Evolutionary conservation across 2,797 vertebrate species (phyloP).

Genomic region (Orestias chungarensis): DNA sequence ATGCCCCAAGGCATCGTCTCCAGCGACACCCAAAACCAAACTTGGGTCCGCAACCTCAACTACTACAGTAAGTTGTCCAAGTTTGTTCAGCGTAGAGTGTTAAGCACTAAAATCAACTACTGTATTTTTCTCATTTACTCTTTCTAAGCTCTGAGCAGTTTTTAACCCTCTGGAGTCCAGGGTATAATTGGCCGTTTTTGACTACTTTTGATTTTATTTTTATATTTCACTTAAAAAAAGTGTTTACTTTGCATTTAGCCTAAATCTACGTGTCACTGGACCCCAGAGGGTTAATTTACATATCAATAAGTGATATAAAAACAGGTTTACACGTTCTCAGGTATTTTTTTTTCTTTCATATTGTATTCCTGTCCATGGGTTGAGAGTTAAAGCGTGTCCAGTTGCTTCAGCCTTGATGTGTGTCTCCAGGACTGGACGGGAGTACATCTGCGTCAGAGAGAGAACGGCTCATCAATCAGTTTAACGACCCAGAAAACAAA

Average conservation of each 20-base stretch:
- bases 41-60: constrained; percentile 93
- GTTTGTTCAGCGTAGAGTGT: neutral
- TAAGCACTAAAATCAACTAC: neutral
- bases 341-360: neutral
- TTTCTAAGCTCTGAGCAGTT: neutral
- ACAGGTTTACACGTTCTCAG: neutral
- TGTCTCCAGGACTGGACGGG: constrained; percentile 90
- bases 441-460: constrained; percentile 95
- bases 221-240: neutral
- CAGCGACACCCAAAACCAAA: constrained; percentile 80
- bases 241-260: no score
- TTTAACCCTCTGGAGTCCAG: no score
- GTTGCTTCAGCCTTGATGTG: constrained; percentile 11
- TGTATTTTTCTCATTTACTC: neutral
- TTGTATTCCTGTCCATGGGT: neutral
- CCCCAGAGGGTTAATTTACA: no score
- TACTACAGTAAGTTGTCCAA: constrained; percentile 92
- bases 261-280: no score
- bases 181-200: no score
- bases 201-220: neutral
- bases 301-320: neutral
- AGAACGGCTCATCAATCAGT: constrained; percentile 97
- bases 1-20: constrained; percentile 77
- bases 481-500: constrained; percentile 92
- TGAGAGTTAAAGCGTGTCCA: constrained; percentile 2